Percentiles rank a stretch among this genome's conserved stretches.
These are phyloP conservation scores for Nesidiocoris tenuis DNA, from an alignment of 2,888 invertebrate genomes.

Conservation along the genomic window DNA sequence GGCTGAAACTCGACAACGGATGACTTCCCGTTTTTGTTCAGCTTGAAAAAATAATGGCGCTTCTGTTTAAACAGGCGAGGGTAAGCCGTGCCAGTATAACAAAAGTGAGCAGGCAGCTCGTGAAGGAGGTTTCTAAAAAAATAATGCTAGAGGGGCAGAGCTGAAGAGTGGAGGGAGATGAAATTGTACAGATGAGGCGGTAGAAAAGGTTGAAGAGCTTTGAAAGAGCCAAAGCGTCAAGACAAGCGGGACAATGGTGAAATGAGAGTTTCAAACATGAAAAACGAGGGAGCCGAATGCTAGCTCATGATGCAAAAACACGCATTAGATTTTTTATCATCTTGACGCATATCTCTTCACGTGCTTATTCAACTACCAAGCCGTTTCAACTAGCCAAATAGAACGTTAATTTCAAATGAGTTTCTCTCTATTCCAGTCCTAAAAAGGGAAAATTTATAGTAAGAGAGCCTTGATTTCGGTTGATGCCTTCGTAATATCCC, in stretches of 20 bases:
- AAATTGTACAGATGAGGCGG: not conserved
- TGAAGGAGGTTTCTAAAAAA: not conserved
- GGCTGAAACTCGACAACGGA: too few species aligned
- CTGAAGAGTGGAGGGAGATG: not conserved
- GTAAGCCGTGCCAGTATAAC: not conserved
- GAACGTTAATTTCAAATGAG: too few species aligned
- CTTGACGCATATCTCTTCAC: too few species aligned
- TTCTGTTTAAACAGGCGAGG: not conserved
- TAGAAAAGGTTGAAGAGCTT: not conserved
- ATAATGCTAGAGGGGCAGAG: not conserved
- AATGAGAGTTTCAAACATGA: not conserved
- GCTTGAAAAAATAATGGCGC: not conserved
- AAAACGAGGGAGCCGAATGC: too few species aligned
- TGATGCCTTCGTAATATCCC: too few species aligned
- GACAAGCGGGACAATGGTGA: not conserved
- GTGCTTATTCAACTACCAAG: too few species aligned
- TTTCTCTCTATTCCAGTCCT: too few species aligned
- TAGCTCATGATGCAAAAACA: too few species aligned
- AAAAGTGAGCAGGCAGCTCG: not conserved
- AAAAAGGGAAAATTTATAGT: too few species aligned
- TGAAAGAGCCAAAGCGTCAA: not conserved
- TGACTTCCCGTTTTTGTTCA: not conserved
- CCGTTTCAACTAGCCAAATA: too few species aligned
- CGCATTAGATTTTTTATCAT: too few species aligned
- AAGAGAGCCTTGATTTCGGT: too few species aligned